These are phyloP conservation scores for Cerastis leucographa DNA, from an alignment of 2,888 invertebrate species.

Conservation along the genomic window DNA sequence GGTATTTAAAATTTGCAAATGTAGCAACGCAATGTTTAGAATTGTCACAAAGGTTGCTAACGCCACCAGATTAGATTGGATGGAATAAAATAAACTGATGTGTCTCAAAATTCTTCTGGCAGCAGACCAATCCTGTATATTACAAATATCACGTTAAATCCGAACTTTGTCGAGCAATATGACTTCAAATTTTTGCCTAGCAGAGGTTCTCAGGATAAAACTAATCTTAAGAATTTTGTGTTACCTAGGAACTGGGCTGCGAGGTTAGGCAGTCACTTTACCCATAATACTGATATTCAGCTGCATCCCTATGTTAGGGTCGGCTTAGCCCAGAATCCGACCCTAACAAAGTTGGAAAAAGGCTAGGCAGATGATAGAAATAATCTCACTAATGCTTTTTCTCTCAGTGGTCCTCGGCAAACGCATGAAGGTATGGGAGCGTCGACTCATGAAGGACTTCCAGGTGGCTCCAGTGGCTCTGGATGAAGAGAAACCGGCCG, in stretches of 20 bases:
- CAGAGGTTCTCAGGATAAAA: neutral
- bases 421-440: slow-evolving; percentile 95
- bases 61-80: neutral
- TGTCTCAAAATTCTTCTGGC: slow-evolving; percentile 3
- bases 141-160: neutral
- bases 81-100: neutral
- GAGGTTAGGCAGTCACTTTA: neutral
- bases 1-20: too few relatives aligned
- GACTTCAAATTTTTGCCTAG: neutral
- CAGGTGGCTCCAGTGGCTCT: slow-evolving; percentile 94
- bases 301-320: neutral
- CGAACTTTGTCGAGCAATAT: neutral
- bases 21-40: neutral
- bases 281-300: neutral
- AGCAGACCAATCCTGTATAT: neutral
- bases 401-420: slow-evolving; percentile 93
- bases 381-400: neutral
- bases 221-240: neutral
- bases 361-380: neutral
- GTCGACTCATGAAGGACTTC: slow-evolving; percentile 97
- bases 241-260: neutral
- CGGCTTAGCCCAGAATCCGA: neutral
- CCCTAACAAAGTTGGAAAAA: neutral
- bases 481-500: slow-evolving; percentile 89
- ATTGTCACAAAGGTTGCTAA: neutral